Conservation (phyloP, 2,113 vertebrate genomes). For the Chloebia gouldiae region DNA sequence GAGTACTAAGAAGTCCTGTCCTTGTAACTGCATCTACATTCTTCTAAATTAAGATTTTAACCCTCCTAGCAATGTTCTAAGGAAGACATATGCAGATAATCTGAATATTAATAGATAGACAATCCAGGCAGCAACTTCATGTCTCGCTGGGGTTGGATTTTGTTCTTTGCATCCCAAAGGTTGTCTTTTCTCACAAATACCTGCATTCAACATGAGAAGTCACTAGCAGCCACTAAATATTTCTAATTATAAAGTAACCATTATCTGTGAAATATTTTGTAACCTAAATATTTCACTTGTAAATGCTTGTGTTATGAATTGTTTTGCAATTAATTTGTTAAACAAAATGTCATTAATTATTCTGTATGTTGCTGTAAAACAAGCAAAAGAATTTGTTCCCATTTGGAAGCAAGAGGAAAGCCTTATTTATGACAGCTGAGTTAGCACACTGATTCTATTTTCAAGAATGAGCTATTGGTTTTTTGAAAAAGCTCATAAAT, state of each 20-base stretch:
- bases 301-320: neutral
- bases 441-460: neutral
- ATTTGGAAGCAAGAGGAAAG: neutral
- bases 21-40: neutral
- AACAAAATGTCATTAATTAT: neutral
- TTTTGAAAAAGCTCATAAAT: neutral
- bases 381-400: neutral
- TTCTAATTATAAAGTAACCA: neutral
- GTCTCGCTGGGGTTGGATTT: neutral
- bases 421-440: neutral
- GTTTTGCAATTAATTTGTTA: neutral
- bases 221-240: neutral
- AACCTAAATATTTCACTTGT: neutral
- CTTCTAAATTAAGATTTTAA: neutral
- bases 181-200: neutral
- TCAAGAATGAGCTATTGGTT: neutral
- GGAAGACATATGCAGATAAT: neutral
- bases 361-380: neutral
- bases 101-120: neutral
- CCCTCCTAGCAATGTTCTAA: neutral
- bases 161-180: neutral
- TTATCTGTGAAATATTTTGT: neutral
- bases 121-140: neutral
- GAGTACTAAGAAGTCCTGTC: neutral
- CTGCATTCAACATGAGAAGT: neutral